Percentiles rank a stretch among this genome's conserved stretches.
Evolutionary conservation across 1,140 invertebrate genomes (phyloP).

Genomic region (Aphidius gifuensis): DNA sequence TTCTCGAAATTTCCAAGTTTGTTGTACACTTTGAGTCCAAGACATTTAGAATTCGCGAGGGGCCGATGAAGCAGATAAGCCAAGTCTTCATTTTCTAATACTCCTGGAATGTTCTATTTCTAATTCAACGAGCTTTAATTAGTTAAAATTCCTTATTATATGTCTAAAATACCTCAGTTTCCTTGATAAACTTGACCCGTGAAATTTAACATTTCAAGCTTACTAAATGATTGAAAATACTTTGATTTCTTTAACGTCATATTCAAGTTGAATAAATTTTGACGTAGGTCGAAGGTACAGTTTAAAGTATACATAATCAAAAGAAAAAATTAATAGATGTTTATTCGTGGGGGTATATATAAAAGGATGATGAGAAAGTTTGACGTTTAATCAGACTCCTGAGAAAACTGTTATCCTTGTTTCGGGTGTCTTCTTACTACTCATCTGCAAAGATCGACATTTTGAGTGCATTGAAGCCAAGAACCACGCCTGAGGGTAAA

Average conservation of each 20-base stretch:
- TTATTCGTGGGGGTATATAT: constrained; percentile 3
- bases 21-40: too few relatives aligned
- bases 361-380: too few relatives aligned
- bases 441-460: constrained; percentile 27
- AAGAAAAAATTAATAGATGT: constrained; percentile 33
- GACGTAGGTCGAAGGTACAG: constrained; percentile 1
- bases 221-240: too few relatives aligned
- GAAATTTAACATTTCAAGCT: too few relatives aligned
- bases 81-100: constrained; percentile 5
- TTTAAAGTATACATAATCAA: neutral
- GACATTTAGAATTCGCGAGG: too few relatives aligned
- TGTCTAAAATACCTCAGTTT: too few relatives aligned
- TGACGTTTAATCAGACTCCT: constrained; percentile 39
- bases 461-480: constrained; percentile 31
- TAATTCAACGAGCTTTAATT: constrained; percentile 11
- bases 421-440: constrained; percentile 22
- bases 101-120: constrained; percentile 3
- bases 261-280: too few relatives aligned
- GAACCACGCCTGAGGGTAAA: constrained; percentile 21
- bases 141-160: neutral
- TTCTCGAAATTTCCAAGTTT: too few relatives aligned
- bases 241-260: too few relatives aligned
- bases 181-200: too few relatives aligned
- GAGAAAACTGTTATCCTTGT: neutral
- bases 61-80: constrained; percentile 4